phyloP scores from a whole-genome alignment of 2,888 invertebrate species.

The Phytoseiulus persimilis region DNA sequence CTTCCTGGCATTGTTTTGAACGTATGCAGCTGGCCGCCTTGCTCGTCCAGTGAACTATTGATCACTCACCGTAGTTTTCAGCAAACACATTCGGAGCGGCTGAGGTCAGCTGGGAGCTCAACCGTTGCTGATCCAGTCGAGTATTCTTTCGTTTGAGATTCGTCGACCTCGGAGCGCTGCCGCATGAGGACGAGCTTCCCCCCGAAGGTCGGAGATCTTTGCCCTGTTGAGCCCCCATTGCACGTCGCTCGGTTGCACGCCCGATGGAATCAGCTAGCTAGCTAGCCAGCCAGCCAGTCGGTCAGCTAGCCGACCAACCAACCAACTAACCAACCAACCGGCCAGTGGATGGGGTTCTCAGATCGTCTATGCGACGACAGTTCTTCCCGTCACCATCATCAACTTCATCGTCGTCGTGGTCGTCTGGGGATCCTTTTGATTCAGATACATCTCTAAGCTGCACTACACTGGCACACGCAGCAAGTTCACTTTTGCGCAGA shows the following conservation, averaged over 20 bases:
- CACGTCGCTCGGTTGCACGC: neutral
- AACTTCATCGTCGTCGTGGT: neutral
- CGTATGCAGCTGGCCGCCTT: no score
- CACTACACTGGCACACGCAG: neutral
- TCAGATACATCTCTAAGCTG: neutral
- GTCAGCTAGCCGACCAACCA: neutral
- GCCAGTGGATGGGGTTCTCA: neutral
- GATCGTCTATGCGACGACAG: neutral
- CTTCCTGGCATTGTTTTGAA: no score
- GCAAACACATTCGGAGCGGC: constrained; percentile 79
- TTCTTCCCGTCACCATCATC: neutral
- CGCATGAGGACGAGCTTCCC: constrained; percentile 45
- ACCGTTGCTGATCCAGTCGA: constrained; percentile 29
- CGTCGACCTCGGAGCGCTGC: constrained; percentile 44
- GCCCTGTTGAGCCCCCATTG: constrained; percentile 85
- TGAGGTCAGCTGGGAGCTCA: constrained; percentile 60
- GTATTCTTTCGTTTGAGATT: constrained; percentile 44
- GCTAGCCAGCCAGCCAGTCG: neutral
- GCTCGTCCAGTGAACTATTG: neutral
- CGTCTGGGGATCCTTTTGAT: neutral
- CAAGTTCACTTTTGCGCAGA: neutral
- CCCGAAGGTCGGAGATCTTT: constrained; percentile 58
- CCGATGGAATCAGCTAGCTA: neutral
- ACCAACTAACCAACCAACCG: neutral
- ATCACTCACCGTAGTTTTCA: constrained; percentile 77